These are phyloP conservation scores for Oscheius sp. DNA, from an alignment of 2,888 invertebrate species.

Conservation along the genomic window DNA sequence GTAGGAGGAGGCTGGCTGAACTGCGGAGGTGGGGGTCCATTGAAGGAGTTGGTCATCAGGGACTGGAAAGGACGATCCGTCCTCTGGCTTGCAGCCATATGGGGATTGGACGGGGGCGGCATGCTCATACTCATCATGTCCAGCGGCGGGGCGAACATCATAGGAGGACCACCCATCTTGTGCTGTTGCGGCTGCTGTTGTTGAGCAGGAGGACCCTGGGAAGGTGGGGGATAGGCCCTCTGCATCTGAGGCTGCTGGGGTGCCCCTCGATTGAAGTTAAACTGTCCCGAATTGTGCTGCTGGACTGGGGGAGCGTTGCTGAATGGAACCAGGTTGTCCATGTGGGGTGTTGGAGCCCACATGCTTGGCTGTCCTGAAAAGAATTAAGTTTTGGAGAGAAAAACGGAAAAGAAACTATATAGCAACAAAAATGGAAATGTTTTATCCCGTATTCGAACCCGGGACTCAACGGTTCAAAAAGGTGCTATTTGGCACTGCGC, in stretches of 20 bases:
- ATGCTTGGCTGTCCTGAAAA: constrained; percentile 25
- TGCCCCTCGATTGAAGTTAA: constrained; percentile 27
- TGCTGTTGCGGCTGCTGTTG: constrained; percentile 19
- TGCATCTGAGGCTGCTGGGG: constrained; percentile 32
- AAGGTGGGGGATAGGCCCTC: constrained; percentile 10
- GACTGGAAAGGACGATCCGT: constrained; percentile 27
- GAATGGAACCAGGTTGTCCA: constrained; percentile 20
- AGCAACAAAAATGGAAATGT: too few relatives aligned
- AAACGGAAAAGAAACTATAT: neutral
- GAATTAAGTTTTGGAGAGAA: neutral
- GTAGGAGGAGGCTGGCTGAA: constrained; percentile 39
- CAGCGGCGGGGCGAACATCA: constrained; percentile 28
- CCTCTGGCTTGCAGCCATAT: constrained; percentile 30
- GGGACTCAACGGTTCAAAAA: too few relatives aligned
- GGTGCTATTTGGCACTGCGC: too few relatives aligned
- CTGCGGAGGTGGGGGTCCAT: constrained; percentile 30
- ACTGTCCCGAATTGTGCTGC: constrained; percentile 27
- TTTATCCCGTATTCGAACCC: too few relatives aligned
- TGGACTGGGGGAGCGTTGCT: constrained; percentile 25
- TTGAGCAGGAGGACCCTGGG: neutral
- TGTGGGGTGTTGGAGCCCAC: constrained; percentile 16
- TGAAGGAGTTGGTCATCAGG: constrained; percentile 27
- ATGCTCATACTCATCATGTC: constrained; percentile 39
- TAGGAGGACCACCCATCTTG: constrained; percentile 23
- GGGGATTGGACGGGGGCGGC: constrained; percentile 33